Conservation (phyloP, 2,888 invertebrate genomes). For the Watsonalla cultraria region DNA sequence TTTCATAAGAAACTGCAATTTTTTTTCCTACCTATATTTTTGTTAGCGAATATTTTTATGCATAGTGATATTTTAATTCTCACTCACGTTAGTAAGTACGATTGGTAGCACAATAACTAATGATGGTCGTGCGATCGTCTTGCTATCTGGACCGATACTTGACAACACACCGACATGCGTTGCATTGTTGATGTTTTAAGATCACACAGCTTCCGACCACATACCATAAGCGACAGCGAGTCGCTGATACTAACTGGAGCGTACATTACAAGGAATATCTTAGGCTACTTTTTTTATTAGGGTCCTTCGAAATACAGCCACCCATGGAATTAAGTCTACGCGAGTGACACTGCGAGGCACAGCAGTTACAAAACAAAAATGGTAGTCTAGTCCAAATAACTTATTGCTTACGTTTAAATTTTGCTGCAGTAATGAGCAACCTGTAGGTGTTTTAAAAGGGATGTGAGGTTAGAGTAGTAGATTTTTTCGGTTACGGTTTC, state of each 20-base stretch:
- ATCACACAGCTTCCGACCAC: slow-evolving; percentile 6
- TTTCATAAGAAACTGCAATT: too few species aligned
- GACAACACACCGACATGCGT: slow-evolving; percentile 17
- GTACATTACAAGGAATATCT: neutral
- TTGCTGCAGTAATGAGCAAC: too few species aligned
- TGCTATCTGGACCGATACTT: slow-evolving; percentile 20
- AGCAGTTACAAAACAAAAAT: neutral
- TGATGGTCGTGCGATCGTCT: slow-evolving; percentile 17
- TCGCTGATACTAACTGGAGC: neutral
- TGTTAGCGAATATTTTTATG: neutral
- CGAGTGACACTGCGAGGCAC: too few species aligned
- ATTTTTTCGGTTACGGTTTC: too few species aligned
- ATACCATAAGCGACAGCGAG: slow-evolving; percentile 23
- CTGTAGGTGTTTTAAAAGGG: too few species aligned
- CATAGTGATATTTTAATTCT: neutral
- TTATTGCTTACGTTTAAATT: too few species aligned
- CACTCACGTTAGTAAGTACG: neutral
- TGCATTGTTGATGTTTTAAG: slow-evolving; percentile 21
- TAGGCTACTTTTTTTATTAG: too few species aligned
- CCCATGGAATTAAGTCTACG: too few species aligned
- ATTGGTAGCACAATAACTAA: neutral
- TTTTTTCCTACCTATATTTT: too few species aligned
- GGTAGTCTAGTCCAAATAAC: too few species aligned
- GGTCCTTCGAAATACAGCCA: neutral
- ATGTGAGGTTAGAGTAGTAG: too few species aligned